Conservation (phyloP, 2,888 invertebrate genomes). For the Metallyticus violacea region DNA sequence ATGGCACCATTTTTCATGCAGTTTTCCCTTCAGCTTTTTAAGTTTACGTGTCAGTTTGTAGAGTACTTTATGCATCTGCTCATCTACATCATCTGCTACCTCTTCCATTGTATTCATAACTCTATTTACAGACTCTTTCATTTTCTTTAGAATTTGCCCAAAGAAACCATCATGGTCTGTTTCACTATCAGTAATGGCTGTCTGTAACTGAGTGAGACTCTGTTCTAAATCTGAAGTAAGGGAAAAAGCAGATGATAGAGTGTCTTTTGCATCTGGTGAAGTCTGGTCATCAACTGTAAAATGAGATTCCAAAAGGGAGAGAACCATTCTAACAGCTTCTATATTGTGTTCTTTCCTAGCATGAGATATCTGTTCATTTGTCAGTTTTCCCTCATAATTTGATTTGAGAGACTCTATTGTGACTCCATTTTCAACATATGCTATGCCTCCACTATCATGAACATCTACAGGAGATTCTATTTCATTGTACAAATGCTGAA, state of each 20-base stretch:
- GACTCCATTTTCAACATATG: neutral
- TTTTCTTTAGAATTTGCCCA: neutral
- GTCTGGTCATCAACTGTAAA: neutral
- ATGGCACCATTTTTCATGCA: conserved; percentile 7
- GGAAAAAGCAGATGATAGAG: neutral
- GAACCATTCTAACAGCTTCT: neutral
- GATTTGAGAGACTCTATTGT: neutral
- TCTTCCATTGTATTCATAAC: neutral
- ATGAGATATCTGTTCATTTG: neutral
- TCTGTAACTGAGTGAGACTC: neutral
- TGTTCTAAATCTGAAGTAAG: neutral
- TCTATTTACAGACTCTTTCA: neutral
- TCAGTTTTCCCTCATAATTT: neutral
- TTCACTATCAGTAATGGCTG: neutral
- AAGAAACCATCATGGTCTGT: neutral
- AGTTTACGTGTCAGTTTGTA: neutral
- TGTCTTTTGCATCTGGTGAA: neutral
- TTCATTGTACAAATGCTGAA: neutral
- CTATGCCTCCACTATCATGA: neutral
- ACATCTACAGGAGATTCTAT: neutral
- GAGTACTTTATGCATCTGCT: neutral
- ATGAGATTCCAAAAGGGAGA: neutral
- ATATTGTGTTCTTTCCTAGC: neutral
- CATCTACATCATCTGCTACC: conserved; percentile 6
- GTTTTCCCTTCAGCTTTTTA: neutral